Evolutionary conservation across 2,888 invertebrate genomes (phyloP).

Genomic region (Rhingia rostrata): DNA sequence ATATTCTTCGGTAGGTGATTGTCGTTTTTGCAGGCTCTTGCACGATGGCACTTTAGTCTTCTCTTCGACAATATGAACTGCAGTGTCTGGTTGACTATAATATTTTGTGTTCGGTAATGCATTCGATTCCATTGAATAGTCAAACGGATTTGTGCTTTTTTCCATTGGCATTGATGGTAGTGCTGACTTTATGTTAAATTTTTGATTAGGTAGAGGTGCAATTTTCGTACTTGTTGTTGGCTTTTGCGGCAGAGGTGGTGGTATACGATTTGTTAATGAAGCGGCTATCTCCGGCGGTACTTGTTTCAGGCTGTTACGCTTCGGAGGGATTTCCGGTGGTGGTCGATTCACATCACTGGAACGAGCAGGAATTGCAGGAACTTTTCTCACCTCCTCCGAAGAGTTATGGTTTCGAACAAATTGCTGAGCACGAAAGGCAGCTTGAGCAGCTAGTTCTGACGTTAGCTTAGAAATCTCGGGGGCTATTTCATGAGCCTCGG

Average conservation of each 20-base stretch:
- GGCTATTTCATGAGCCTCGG: slow-evolving; percentile 78
- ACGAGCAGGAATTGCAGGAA: slow-evolving; percentile 82
- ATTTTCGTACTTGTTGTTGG: slow-evolving; percentile 81
- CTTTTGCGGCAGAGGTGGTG: slow-evolving; percentile 82
- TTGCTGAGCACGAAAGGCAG: slow-evolving; percentile 82
- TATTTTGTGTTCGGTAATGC: slow-evolving; percentile 41
- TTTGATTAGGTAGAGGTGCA: slow-evolving; percentile 79
- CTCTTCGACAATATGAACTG: slow-evolving; percentile 11
- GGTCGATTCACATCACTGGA: slow-evolving; percentile 79
- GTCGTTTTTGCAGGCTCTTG: slow-evolving; percentile 29
- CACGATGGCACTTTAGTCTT: slow-evolving; percentile 66
- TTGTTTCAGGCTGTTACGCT: slow-evolving; percentile 81
- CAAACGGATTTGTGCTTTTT: slow-evolving; percentile 81
- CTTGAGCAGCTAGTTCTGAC: slow-evolving; percentile 82
- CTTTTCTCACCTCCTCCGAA: slow-evolving; percentile 77
- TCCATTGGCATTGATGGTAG: slow-evolving; percentile 77
- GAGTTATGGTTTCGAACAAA: slow-evolving; percentile 75
- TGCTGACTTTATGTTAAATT: slow-evolving; percentile 80
- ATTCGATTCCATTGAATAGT: slow-evolving; percentile 63
- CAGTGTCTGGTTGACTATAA: slow-evolving; percentile 24
- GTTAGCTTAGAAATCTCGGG: slow-evolving; percentile 82
- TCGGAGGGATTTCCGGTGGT: slow-evolving; percentile 83
- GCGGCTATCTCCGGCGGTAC: slow-evolving; percentile 77
- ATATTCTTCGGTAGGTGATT: slow-evolving; percentile 82
- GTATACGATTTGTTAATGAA: slow-evolving; percentile 74